Evolutionary conservation across 2,888 invertebrate genomes (phyloP).

Genomic region (Congeria kusceri): DNA sequence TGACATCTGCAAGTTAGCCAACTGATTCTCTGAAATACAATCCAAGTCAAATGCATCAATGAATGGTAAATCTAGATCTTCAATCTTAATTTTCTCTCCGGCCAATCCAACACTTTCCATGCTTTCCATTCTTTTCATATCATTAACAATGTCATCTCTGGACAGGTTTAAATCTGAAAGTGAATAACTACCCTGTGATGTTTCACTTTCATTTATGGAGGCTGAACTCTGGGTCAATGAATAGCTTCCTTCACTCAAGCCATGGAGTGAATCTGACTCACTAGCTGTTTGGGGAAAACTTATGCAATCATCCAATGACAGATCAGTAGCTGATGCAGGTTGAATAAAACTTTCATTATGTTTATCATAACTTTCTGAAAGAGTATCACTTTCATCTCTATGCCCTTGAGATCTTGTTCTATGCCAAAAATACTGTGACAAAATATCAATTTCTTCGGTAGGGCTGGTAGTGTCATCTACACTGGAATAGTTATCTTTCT

Average conservation of each 20-base stretch:
- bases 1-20: slow-evolving; percentile 48
- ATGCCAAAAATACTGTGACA: slow-evolving; percentile 61
- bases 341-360: slow-evolving; percentile 26
- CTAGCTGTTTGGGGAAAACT: slow-evolving; percentile 36
- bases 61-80: slow-evolving; percentile 56
- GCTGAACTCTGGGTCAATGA: slow-evolving; percentile 58
- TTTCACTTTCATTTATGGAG: slow-evolving; percentile 61
- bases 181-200: slow-evolving; percentile 59
- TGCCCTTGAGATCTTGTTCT: slow-evolving; percentile 22
- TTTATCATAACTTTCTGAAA: slow-evolving; percentile 30
- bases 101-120: slow-evolving; percentile 43
- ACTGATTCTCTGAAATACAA: slow-evolving; percentile 45
- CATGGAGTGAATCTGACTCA: slow-evolving; percentile 59
- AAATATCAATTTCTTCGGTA: slow-evolving; percentile 76
- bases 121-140: slow-evolving; percentile 47
- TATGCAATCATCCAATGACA: slow-evolving; percentile 48
- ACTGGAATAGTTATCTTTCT: slow-evolving; percentile 82
- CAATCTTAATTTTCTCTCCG: slow-evolving; percentile 50
- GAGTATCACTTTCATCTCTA: slow-evolving; percentile 1
- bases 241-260: slow-evolving; percentile 53
- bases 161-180: slow-evolving; percentile 56
- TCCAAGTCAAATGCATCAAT: slow-evolving; percentile 56
- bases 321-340: slow-evolving; percentile 45
- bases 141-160: slow-evolving; percentile 53
- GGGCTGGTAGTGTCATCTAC: slow-evolving; percentile 85